These are phyloP conservation scores for Drosophila bocki DNA, from an alignment of 1,140 invertebrate species.

Conservation along the genomic window DNA sequence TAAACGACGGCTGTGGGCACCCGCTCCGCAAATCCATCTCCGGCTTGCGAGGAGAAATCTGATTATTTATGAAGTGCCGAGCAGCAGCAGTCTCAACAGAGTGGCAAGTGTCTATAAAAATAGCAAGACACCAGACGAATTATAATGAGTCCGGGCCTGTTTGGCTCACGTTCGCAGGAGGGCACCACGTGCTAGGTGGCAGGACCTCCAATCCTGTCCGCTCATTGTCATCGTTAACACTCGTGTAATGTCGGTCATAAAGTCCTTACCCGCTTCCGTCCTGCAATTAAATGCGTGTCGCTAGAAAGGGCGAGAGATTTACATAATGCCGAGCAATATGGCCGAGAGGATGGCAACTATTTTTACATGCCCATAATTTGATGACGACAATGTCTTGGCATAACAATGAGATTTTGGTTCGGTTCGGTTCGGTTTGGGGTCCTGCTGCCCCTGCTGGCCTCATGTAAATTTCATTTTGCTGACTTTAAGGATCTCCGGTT, in stretches of 20 bases:
- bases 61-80: constrained; percentile 52
- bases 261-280: constrained; percentile 16
- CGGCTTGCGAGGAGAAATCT: constrained; percentile 29
- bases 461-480: constrained; percentile 55
- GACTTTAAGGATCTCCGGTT: constrained; percentile 42
- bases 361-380: constrained; percentile 63
- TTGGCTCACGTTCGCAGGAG: constrained; percentile 25
- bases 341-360: constrained; percentile 55
- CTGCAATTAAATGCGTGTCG: constrained; percentile 55
- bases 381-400: constrained; percentile 57
- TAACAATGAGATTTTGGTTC: constrained; percentile 43
- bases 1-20: constrained; percentile 26
- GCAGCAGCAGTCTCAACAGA: constrained; percentile 18
- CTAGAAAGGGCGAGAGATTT: constrained; percentile 24
- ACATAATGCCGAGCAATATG: constrained; percentile 56
- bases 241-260: constrained; percentile 52
- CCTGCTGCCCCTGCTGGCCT: background rate
- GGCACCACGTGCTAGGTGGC: constrained; percentile 30
- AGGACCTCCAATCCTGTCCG: constrained; percentile 40
- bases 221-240: constrained; percentile 54
- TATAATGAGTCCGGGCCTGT: constrained; percentile 51
- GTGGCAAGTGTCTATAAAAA: constrained; percentile 67
- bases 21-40: constrained; percentile 22
- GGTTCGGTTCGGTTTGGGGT: background rate
- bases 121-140: constrained; percentile 65